These are phyloP conservation scores for Ericerus pela DNA, from an alignment of 1,140 invertebrate genomes.

Conservation along the genomic window DNA sequence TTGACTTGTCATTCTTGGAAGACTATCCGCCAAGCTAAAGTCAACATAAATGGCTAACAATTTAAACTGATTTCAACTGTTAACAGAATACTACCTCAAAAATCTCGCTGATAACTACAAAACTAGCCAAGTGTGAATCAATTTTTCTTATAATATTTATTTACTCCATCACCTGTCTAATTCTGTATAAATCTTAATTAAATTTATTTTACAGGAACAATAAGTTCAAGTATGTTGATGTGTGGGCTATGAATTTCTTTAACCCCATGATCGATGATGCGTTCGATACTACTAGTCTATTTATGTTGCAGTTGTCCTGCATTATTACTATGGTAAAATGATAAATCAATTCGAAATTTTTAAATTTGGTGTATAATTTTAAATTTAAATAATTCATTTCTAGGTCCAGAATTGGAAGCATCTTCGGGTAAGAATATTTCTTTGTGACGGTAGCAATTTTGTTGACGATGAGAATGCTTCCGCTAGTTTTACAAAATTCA, in stretches of 20 bases:
- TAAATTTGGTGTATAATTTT: not conserved
- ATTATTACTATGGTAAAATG: conserved; percentile 79
- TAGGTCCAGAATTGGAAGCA: conserved; percentile 55
- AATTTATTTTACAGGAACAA: conserved; percentile 34
- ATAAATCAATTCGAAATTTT: too few relatives aligned
- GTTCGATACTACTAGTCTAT: conserved; percentile 76
- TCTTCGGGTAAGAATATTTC: conserved; percentile 64
- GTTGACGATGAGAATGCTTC: conserved; percentile 1
- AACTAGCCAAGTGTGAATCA: too few relatives aligned
- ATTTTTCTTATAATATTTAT: too few relatives aligned
- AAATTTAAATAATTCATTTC: not conserved
- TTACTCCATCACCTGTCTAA: too few relatives aligned
- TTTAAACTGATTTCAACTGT: too few relatives aligned
- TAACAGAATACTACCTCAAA: too few relatives aligned
- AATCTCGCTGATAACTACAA: too few relatives aligned
- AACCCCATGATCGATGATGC: conserved; percentile 55
- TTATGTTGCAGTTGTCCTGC: conserved; percentile 92
- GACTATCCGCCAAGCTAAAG: too few relatives aligned
- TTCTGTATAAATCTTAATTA: too few relatives aligned
- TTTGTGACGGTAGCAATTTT: conserved; percentile 41
- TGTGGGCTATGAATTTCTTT: conserved; percentile 89
- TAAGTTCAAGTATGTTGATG: conserved; percentile 72
- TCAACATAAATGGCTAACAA: too few relatives aligned
- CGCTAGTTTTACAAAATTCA: conserved; percentile 20
- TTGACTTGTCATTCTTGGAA: too few relatives aligned